A percentile compares a stretch with the other conserved stretches of the same genome.
phyloP scores from a whole-genome alignment of 2,888 invertebrate species.

The Operophtera brumata region DNA sequence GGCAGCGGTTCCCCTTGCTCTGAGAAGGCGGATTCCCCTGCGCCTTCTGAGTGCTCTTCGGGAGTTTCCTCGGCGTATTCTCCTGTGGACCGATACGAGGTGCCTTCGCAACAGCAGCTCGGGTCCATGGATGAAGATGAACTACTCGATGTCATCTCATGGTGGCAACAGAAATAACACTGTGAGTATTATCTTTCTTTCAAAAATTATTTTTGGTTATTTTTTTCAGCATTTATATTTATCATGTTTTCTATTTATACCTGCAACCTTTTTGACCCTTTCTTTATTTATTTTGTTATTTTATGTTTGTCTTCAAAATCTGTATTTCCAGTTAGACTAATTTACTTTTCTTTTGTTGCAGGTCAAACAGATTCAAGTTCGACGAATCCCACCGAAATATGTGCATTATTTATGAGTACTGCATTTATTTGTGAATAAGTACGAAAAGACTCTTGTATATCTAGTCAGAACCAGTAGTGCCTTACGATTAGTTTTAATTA shows the following conservation, averaged over 20 bases:
- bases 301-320: neutral
- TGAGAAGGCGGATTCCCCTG: conserved; percentile 86
- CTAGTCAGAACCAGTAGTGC: conserved; percentile 77
- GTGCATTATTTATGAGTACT: conserved; percentile 60
- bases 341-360: conserved; percentile 60
- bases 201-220: neutral
- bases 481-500: conserved; percentile 51
- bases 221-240: neutral
- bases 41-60: conserved; percentile 85
- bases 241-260: conserved; percentile 5
- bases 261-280: neutral
- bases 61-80: conserved; percentile 78
- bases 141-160: conserved; percentile 90
- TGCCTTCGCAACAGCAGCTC: conserved; percentile 73
- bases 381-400: conserved; percentile 73
- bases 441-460: conserved; percentile 75
- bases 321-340: conserved; percentile 28
- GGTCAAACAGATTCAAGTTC: conserved; percentile 51
- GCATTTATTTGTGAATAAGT: conserved; percentile 62
- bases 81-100: conserved; percentile 68
- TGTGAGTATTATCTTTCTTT: conserved; percentile 48
- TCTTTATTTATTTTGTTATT: neutral
- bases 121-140: conserved; percentile 94
- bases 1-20: conserved; percentile 82
- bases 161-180: conserved; percentile 88